Evolutionary conservation across 1,140 invertebrate genomes (phyloP), one percentile per base, ranked within the genome.

Genomic region (Drosophila auraria): DNA sequence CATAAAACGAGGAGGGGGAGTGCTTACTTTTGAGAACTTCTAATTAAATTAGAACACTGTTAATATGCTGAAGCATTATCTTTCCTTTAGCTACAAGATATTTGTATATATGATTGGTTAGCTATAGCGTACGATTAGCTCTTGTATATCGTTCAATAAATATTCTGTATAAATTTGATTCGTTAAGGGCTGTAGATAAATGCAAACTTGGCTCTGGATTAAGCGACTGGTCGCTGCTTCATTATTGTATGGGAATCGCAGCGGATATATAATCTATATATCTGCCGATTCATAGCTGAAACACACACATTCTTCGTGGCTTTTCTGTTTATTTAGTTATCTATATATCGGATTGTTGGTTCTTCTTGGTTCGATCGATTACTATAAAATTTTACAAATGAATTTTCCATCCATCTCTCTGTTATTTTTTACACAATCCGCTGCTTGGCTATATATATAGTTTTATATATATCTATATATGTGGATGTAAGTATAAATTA

Each of bases 121-220:
- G 72, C 84, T 80, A 53, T 59, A 62, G 63, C 36, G 51, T 68
- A 58, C 44, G 51, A 59, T 71, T 78, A 78, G 61, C 59, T 56
- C 40, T 73, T 84, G 62, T 87, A 87, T 87, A 83, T 70, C 68
- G 45, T 51, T 87, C 84, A 84, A 89, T 89, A 89, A 89, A 89
- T 90, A 89, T 87, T 40, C 62, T 73, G 42, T 82, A 78, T 80
- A 80, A 77, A 81, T 80, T 74, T 79, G 63, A 82, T 75, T 70
- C 63, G 53, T 50, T 51, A 47, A 65, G 79, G 44, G 42, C 45
- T 81, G 82, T 89, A 89, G 84, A 89, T 89, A 89, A 89, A 89
- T 89, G 84, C 84, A 89, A 79, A 89, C 87, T 89, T 84, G 84
- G 84, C 84, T 57, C 53, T 89, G 80, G 80, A 71, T 69, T 84